Percentiles rank a stretch among this genome's conserved stretches.
Conservation (phyloP, 2,113 vertebrate species). For the Mormoops blainvillei region DNA sequence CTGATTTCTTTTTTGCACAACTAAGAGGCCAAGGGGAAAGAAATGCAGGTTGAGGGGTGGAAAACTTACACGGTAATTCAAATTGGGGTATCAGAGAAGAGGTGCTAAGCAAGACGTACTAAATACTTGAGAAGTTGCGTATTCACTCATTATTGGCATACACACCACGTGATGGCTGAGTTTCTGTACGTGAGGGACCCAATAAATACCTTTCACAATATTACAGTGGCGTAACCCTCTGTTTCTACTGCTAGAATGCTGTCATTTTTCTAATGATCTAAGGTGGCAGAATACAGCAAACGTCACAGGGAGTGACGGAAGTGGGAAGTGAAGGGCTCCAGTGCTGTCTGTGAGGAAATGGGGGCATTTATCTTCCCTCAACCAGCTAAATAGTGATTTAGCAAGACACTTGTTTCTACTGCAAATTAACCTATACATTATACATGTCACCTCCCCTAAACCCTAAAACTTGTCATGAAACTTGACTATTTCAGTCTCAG, state of each 20-base stretch:
- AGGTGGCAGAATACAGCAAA: neutral
- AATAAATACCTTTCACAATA: neutral
- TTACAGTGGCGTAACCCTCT: neutral
- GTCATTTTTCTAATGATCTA: neutral
- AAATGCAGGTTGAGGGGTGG: neutral
- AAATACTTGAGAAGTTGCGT: neutral
- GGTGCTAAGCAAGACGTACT: neutral
- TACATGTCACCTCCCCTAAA: neutral
- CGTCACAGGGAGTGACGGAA: neutral
- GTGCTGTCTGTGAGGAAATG: neutral
- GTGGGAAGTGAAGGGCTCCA: neutral
- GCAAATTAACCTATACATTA: neutral
- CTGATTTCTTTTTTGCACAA: neutral
- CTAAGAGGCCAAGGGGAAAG: neutral
- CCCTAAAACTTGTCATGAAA: neutral
- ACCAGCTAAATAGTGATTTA: neutral
- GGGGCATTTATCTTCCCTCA: neutral
- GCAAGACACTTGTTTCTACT: neutral
- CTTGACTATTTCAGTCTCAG: neutral
- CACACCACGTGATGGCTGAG: neutral
- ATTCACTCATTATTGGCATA: neutral
- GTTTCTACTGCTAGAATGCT: neutral
- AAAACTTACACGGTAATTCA: neutral
- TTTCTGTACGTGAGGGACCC: neutral
- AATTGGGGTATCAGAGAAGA: neutral